Percentiles rank a stretch among this genome's conserved stretches.
These are phyloP conservation scores for Digitonthophagus gazella DNA, from an alignment of 2,888 invertebrate genomes.

Conservation along the genomic window DNA sequence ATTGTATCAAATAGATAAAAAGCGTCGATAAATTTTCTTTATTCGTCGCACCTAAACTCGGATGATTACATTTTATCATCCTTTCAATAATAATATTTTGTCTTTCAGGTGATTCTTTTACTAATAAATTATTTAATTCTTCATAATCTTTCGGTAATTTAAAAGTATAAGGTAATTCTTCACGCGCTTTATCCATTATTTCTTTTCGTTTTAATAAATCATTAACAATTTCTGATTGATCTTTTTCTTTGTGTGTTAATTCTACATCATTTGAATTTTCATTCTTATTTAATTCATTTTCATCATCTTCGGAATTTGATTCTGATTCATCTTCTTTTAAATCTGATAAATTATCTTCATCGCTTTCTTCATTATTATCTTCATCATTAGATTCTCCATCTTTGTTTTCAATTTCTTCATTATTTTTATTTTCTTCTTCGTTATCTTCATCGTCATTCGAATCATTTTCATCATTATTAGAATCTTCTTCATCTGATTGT, in stretches of 20 bases:
- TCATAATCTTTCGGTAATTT: constrained; percentile 64
- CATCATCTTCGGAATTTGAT: constrained; percentile 23
- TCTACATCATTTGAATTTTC: constrained; percentile 25
- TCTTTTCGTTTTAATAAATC: constrained; percentile 50
- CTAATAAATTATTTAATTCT: constrained; percentile 61
- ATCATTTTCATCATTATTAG: constrained; percentile 40
- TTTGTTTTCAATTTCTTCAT: constrained; percentile 38
- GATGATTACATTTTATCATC: constrained; percentile 86
- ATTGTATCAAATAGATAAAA: constrained; percentile 75
- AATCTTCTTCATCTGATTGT: constrained; percentile 41
- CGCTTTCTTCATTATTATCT: constrained; percentile 27
- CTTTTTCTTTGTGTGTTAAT: constrained; percentile 27
- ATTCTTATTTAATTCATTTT: constrained; percentile 23
- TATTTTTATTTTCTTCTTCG: constrained; percentile 44
- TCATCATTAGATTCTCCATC: constrained; percentile 37
- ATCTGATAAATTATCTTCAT: constrained; percentile 40
- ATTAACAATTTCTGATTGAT: constrained; percentile 38
- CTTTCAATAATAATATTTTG: constrained; percentile 73
- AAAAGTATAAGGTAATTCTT: constrained; percentile 61
- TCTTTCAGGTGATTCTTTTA: constrained; percentile 61
- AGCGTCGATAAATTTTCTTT: constrained; percentile 72
- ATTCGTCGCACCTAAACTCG: constrained; percentile 74
- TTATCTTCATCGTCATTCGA: constrained; percentile 43
- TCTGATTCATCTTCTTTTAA: constrained; percentile 33
- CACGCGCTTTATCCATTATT: constrained; percentile 56